Evolutionary conservation across 2,888 invertebrate species (phyloP).

Genomic region (Phaonia tiefii): DNA sequence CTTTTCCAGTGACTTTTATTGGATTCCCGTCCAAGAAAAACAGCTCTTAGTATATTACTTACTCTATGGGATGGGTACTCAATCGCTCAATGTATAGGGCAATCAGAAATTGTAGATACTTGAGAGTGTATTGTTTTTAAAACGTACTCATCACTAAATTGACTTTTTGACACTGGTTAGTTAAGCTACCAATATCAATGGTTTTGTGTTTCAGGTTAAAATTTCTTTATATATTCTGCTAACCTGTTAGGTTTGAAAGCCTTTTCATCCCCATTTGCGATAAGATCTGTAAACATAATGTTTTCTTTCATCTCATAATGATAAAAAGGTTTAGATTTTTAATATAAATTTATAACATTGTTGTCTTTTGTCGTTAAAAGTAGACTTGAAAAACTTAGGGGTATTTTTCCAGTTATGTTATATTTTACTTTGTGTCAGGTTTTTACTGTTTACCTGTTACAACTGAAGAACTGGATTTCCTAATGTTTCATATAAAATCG

Average conservation of each 20-base stretch:
- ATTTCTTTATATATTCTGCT: background rate
- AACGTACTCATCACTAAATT: no score
- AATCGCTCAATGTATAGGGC: no score
- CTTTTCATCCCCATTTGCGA: background rate
- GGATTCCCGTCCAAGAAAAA: no score
- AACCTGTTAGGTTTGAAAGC: constrained; percentile 5
- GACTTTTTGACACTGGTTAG: background rate
- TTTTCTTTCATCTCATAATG: background rate
- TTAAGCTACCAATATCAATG: no score
- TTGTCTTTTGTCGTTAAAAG: background rate
- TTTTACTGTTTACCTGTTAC: constrained; percentile 44
- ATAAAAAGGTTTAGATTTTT: background rate
- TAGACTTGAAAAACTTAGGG: no score
- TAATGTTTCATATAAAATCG: background rate
- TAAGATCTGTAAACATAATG: background rate
- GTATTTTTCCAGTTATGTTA: background rate
- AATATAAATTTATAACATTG: background rate
- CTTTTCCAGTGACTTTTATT: no score
- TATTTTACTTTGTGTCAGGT: background rate
- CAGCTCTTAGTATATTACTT: background rate
- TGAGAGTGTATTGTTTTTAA: no score
- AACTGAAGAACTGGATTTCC: constrained; percentile 44
- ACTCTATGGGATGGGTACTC: no score
- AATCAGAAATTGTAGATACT: no score
- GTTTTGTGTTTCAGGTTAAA: background rate